Evolutionary conservation across 2,888 invertebrate species (phyloP), one percentile per base, ranked within the genome.

Genomic region (Macaria notata): DNA sequence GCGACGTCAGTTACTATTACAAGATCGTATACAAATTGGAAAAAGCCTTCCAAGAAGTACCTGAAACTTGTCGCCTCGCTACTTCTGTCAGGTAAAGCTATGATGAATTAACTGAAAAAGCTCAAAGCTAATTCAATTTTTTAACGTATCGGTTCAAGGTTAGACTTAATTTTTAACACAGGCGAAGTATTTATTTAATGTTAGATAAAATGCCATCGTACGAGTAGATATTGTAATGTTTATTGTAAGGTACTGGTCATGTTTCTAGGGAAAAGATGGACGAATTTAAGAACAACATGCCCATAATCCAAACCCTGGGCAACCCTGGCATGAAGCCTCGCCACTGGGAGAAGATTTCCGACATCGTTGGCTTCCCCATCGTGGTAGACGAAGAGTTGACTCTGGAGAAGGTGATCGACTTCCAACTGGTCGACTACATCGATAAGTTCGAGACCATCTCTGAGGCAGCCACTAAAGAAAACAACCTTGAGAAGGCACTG

Each of bases 391-490:
- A 95, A 0, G 95, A 95, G 33, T 91, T 97, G 64, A 96, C 97
- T 0, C 88, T 99, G 38, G 95, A 80, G 53, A 97, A 97, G 84
- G 95, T 98, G 6, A 95, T 97, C 49, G 98, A 98, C 77, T 97
- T 97, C 81, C 96, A 97, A 48, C 89, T 99, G 44, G 96, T 95
- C 44, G 97, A 98, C 61, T 98, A 96, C 78, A 95, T 97, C 33
- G 92, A 96, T 0, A 97, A 96, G 83, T 98, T 99, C 80, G 98
- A 98, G 83, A 84, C 92, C 1, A 98, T 99, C 70, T 97, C 98
- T 4, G 98, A 98, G 80, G 96, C 98, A 0, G 99, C 99, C 0
- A 98, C 98, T 3, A 99, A 98, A 83, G 98, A 99, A 84, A 98
- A 96, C 78, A 97, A 96, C 76, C 92, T 99, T 47, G 99, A 99